Evolutionary conservation across 2,797 vertebrate genomes (phyloP).

Genomic region (Monodelphis domestica): DNA sequence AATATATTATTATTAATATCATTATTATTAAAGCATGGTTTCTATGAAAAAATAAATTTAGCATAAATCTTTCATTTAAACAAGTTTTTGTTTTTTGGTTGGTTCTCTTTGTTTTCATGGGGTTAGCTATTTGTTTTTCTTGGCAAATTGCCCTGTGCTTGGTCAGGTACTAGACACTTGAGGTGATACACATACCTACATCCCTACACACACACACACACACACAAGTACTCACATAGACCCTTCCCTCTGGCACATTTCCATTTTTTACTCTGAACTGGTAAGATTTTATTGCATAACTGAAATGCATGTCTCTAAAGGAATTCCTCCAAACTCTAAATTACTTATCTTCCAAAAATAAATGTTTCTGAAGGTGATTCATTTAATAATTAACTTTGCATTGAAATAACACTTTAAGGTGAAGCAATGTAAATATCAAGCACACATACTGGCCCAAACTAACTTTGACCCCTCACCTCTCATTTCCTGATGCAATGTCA

Average conservation of each 20-base stretch:
- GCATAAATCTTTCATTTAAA: not conserved
- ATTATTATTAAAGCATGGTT: not conserved
- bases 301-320: conserved; percentile 63
- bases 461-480: conserved; percentile 79
- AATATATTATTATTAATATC: not conserved
- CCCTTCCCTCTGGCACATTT: not conserved
- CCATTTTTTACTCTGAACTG: not conserved
- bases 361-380: conserved; percentile 42
- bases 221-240: not conserved
- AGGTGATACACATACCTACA: not conserved
- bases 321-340: conserved; percentile 50
- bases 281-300: conserved; percentile 64
- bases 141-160: not conserved
- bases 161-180: not conserved
- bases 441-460: not conserved
- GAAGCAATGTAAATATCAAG: conserved; percentile 33
- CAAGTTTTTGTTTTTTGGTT: not conserved
- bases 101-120: not conserved
- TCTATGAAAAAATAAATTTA: not conserved
- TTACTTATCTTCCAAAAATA: conserved; percentile 56
- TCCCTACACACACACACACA: not conserved
- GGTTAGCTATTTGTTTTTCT: not conserved
- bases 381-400: conserved; percentile 39
- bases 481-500: conserved; percentile 84
- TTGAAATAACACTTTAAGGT: not conserved